phyloP scores from a whole-genome alignment of 2,113 vertebrate species.

The Rhynchomys soricoides region DNA sequence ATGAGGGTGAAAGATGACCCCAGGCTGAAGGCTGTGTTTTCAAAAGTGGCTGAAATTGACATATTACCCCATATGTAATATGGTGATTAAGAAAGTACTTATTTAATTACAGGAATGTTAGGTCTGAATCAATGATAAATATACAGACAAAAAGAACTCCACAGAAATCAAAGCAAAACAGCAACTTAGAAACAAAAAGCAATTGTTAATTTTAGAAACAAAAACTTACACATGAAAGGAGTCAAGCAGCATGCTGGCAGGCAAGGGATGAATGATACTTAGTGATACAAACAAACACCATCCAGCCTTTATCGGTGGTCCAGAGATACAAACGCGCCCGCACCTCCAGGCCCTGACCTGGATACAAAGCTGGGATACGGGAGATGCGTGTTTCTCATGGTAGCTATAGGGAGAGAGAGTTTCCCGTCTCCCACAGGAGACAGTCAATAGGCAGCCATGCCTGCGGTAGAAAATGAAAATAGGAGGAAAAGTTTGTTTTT shows the following conservation, averaged over 20 bases:
- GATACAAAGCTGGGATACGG: not conserved
- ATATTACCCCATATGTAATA: not conserved
- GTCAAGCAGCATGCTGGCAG: not conserved
- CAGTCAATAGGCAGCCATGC: not conserved
- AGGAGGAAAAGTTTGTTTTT: not conserved
- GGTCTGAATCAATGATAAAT: not conserved
- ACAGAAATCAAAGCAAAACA: conserved; percentile 16
- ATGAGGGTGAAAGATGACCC: not conserved
- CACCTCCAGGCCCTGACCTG: not conserved
- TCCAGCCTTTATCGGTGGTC: not conserved
- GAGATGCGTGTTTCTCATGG: not conserved
- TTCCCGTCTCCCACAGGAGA: not conserved
- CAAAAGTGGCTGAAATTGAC: not conserved
- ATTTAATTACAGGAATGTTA: not conserved
- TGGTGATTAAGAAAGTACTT: not conserved
- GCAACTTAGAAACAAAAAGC: conserved; percentile 1
- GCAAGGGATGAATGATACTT: not conserved
- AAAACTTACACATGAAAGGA: not conserved
- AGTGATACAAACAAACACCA: not conserved
- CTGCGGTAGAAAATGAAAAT: conserved; percentile 4
- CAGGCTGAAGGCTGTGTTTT: not conserved
- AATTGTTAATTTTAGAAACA: conserved; percentile 34
- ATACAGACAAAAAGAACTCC: not conserved
- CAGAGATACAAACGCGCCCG: not conserved
- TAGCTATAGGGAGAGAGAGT: not conserved